Evolutionary conservation across 2,797 vertebrate genomes (phyloP), one percentile per base, ranked within the genome.

Genomic region (Channallabes apus): DNA sequence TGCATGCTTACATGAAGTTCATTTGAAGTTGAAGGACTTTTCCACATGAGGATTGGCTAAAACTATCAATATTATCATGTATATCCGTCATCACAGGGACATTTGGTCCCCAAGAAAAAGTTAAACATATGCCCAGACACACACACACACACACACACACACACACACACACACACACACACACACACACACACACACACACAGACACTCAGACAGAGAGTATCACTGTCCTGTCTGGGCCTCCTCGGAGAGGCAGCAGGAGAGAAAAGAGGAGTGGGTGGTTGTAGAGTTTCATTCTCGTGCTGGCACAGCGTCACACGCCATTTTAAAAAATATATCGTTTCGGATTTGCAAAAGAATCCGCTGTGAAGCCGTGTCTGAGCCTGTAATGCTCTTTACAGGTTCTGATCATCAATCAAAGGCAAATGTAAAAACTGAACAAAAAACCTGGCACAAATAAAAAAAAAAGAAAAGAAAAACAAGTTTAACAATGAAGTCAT

Each of bases 321-420:
- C 32, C 89, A 89, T 87, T 88, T 87, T 84, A 64, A n/a, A 64
- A 90, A 91, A 88, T 14, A 87, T 86, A 90, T 88, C 3, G 73
- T 83, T 91, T 90, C 86, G 83, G 84, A 87, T 90, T 89, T 82
- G 84, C 83, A 76, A 88, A 82, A 1, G 6, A 88, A 92, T 88
- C 81, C 84, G 78, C 89, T 89, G 88, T 84, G 83, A 85, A 89
- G 86, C 86, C 59, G 88, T 0, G 69, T 90, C 87, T 90, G 82
- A 86, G 80, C 87, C 83, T 41, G 82, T 87, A 89, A 90, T 72
- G 88, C 82, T 85, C 82, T 88, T 82, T 88, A 81, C 90, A 91
- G 84, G 86, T 84, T 83, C 72, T 90, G 92, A 92, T 89, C 88
- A 86, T 90, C 91, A 89, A 92, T 94, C 90, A 91, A 91, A 93